These are phyloP conservation scores for Nematopogon swammerdamellus DNA, from an alignment of 2,888 invertebrate species.

Conservation along the genomic window DNA sequence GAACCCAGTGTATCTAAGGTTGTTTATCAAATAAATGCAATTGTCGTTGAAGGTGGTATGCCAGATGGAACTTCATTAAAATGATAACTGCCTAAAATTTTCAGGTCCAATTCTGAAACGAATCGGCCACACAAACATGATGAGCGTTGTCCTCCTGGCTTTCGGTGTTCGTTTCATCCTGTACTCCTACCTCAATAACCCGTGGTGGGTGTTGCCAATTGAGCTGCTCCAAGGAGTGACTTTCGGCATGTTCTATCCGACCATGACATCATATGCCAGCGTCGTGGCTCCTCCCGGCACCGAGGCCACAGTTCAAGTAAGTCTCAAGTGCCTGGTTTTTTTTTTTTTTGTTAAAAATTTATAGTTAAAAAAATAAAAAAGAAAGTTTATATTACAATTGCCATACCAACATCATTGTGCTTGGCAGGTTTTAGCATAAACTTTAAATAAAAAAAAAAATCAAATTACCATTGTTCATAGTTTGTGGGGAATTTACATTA, in stretches of 20 bases:
- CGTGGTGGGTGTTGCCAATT: slow-evolving; percentile 82
- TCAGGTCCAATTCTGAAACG: slow-evolving; percentile 69
- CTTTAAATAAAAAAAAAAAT: no score
- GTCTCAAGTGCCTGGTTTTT: no score
- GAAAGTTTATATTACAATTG: neutral
- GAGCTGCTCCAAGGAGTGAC: slow-evolving; percentile 87
- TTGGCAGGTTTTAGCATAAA: no score
- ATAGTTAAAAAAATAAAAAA: neutral
- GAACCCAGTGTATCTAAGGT: no score
- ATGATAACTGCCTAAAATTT: no score
- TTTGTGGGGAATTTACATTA: no score
- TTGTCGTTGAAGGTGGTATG: no score
- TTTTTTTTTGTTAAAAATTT: neutral
- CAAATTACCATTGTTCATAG: no score
- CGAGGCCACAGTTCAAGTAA: slow-evolving; percentile 81
- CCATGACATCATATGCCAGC: slow-evolving; percentile 86
- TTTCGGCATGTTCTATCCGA: slow-evolving; percentile 83
- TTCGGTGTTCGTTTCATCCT: slow-evolving; percentile 78
- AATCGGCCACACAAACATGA: slow-evolving; percentile 77
- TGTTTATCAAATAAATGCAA: no score
- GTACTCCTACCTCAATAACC: slow-evolving; percentile 75
- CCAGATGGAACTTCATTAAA: no score
- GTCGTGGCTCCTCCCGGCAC: slow-evolving; percentile 80
- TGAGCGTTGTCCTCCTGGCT: slow-evolving; percentile 77
- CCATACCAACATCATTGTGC: no score